Evolutionary conservation across 2,888 invertebrate species (phyloP), one percentile per base, ranked within the genome.

Genomic region (Tachystola acroxantha): DNA sequence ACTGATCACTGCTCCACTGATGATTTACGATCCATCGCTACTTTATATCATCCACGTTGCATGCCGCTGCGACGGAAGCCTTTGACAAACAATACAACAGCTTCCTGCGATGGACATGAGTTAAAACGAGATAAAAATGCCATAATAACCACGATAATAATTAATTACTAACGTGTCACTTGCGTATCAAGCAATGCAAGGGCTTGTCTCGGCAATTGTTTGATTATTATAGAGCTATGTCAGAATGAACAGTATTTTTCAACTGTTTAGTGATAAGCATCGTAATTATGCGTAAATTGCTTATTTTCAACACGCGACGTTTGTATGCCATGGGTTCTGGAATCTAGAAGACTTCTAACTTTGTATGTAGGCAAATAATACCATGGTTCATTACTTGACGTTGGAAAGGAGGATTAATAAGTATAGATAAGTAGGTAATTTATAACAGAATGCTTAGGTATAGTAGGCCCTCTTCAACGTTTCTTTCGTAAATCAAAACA

Each of bases 1-100:
- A 52, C 60, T 57, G 58, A 49, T 54, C 57, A 57, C 61, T 62
- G 49, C 57, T 62, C 41, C 40, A 62, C 60, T 58, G 50, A 45
- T 37, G 38, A 42, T 40, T 19, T 29, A 36, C 20, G 34, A 20
- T 34, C 40, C 39, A 35, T 34, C 20, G 33, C n/a, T 11, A 43
- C 60, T 73, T 67, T 79, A 78, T 77, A 77, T 42, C 42, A 39
- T 41, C 32, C 40, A 43, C 35, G 49, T 74, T 55, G 73, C 75
- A 71, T 75, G 73, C 50, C 41, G 43, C 45, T 40, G 51, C 57
- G 63, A 59, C 55, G 65, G 66, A 69, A 72, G 67, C 60, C 65
- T 66, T 67, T 76, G 68, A 72, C 69, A 78, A 71, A 78, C 70
- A 80, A 79, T 80, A 66, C 61, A 72, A 68, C 63, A 55, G 67